These are phyloP conservation scores for Drosophila leontia DNA, from an alignment of 1,140 invertebrate genomes.

Conservation along the genomic window DNA sequence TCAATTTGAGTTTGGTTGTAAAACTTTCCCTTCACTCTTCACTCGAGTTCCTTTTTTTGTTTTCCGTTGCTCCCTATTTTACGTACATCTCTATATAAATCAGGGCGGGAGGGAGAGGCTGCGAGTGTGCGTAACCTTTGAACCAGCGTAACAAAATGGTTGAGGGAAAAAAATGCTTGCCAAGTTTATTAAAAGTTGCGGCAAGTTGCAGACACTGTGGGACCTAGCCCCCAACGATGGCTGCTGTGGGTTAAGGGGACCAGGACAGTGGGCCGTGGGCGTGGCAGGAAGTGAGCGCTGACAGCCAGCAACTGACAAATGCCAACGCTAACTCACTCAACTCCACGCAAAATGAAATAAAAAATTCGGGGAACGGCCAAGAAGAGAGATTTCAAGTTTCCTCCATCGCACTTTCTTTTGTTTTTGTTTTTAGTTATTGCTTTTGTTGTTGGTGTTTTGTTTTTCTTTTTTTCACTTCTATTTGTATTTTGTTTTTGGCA, in stretches of 20 bases:
- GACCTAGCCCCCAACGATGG: slow-evolving; percentile 11
- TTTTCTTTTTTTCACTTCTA: slow-evolving; percentile 10
- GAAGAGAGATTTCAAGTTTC: slow-evolving; percentile 62
- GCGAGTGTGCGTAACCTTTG: slow-evolving; percentile 51
- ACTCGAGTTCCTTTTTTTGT: not conserved
- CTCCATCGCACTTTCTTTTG: slow-evolving; percentile 34
- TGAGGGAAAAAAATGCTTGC: slow-evolving; percentile 55
- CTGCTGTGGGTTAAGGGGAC: not conserved
- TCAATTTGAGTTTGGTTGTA: slow-evolving; percentile 69
- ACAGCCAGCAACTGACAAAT: slow-evolving; percentile 78
- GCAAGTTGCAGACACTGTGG: slow-evolving; percentile 60
- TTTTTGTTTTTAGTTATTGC: slow-evolving; percentile 48
- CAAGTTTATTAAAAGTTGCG: slow-evolving; percentile 78
- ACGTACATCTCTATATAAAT: slow-evolving; percentile 30
- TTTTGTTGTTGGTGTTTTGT: slow-evolving; percentile 25
- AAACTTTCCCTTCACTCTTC: slow-evolving; percentile 46
- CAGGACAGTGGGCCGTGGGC: slow-evolving; percentile 1
- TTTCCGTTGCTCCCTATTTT: not conserved
- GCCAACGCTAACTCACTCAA: slow-evolving; percentile 79
- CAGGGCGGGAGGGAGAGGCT: slow-evolving; percentile 3
- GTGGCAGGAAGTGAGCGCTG: slow-evolving; percentile 65
- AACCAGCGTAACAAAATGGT: slow-evolving; percentile 37
- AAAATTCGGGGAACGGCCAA: slow-evolving; percentile 54
- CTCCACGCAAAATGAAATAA: slow-evolving; percentile 69
- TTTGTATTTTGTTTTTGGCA: slow-evolving; percentile 51